Conservation (phyloP, 2,113 vertebrate genomes). For the Ginglymostoma cirratum region DNA sequence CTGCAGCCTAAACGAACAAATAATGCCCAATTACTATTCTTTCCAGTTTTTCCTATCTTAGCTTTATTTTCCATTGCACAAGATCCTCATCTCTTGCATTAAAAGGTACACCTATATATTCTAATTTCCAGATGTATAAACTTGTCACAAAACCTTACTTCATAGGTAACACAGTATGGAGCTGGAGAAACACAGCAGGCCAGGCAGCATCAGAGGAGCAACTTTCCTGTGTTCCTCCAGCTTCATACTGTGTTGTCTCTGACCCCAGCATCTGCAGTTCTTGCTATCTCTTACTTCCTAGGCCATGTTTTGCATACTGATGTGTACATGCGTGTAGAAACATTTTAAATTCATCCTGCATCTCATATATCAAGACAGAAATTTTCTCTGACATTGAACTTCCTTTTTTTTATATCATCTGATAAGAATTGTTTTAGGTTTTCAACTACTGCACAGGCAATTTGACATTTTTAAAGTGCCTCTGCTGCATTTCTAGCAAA, state of each 20-base stretch:
- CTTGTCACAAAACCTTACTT: not conserved
- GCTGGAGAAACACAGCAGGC: too few species aligned
- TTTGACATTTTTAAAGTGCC: not conserved
- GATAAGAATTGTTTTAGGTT: not conserved
- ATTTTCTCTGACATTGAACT: not conserved
- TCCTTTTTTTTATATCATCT: not conserved
- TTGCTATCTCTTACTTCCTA: too few species aligned
- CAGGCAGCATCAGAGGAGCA: too few species aligned
- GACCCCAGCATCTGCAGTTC: too few species aligned
- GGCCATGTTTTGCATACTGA: not conserved
- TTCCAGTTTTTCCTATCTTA: too few species aligned
- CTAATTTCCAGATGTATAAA: not conserved
- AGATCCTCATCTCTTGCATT: not conserved
- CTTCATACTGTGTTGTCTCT: too few species aligned
- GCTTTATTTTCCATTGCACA: not conserved
- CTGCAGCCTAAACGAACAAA: too few species aligned
- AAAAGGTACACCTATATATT: not conserved
- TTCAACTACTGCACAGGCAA: not conserved
- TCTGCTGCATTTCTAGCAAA: not conserved
- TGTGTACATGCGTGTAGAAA: not conserved
- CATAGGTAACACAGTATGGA: too few species aligned
- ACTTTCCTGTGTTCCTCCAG: too few species aligned
- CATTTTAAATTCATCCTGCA: not conserved
- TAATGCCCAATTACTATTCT: too few species aligned
- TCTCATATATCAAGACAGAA: not conserved